Evolutionary conservation across 2,888 invertebrate species (phyloP), one percentile per base, ranked within the genome.

Genomic region (Eilema depressum): DNA sequence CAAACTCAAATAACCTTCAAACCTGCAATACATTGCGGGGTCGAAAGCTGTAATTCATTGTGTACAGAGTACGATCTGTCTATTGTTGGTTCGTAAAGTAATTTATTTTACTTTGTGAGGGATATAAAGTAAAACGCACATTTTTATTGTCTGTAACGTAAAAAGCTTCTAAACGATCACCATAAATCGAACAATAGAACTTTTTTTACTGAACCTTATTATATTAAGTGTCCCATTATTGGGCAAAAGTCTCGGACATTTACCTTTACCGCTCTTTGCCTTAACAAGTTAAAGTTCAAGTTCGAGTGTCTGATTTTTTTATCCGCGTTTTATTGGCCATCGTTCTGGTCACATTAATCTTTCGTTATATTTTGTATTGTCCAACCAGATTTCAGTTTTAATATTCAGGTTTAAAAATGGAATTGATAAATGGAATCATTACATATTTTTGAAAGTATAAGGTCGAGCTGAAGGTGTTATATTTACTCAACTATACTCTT

Each of bases 21-120:
- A n/a, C n/a, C 1, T n/a, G n/a, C 20, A n/a, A n/a, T 64, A 64
- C 33, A 68, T 71, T 57, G 28, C 56, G 63, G 37, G 59, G 73
- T 77, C 77, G 69, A 71, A 79, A 77, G 71, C 57, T 75, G 62
- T 61, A 61, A 70, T 75, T 66, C 61, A 71, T 77, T 77, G 26
- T 66, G 61, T 63, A 30, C 26, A 69, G 26, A 67, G 56, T 57
- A 59, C 59, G 10, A n/a, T 14, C 47, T 47, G 33, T 60, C 57
- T 59, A 66, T 79, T 74, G 69, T 73, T 70, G 23, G 20, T 33
- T 28, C 37, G 57, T 69, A 33, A 69, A 56, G 33, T 56, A 11
- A 66, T 59, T 73, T 68, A 37, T 71, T 73, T 69, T 2, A 59
- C 23, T 59, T 59, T 59, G 59, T 28, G 7, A 28, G 59, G n/a